Evolutionary conservation across 2,888 invertebrate genomes (phyloP), one percentile per base, ranked within the genome.

Genomic region (Tinea pellionella): DNA sequence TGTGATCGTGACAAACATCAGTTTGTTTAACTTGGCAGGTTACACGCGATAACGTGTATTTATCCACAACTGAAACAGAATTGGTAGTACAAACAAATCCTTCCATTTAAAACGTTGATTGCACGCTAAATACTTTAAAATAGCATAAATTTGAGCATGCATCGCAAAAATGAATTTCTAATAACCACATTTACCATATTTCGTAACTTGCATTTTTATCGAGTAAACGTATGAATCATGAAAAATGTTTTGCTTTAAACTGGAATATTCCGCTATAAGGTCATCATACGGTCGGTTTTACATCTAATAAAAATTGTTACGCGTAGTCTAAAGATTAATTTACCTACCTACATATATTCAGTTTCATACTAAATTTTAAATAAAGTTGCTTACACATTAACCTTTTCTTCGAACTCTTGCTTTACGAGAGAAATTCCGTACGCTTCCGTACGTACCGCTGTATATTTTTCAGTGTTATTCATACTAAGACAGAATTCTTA

Each of bases 1-100:
- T 16, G 16, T 53, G 57, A 32, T 57, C 57, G 57, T 57, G 57
- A 57, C 57, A 57, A 57, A 57, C 57, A 57, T 32, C 57, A 57
- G 57, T 57, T 57, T 57, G 57, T 57, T 57, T 57, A 57, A 32
- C 16, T n/a, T 29, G 57, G 9, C 57, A 32, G 32, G 57, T 47
- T 57, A 57, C 57, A 57, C 57, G 57, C 57, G 57, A 57, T 57
- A 57, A 57, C 57, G 30, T n/a, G 55, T 19, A 13, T 19, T 1
- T 19, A 18, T 18, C 55, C 24, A 24, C 55, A 55, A 13, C 16
- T n/a, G n/a, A n/a, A 43, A 15, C 18, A 47, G 1, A n/a, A n/a
- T n/a, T n/a, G n/a, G n/a, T n/a, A n/a, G 16, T 47, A 8, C 47
- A 47, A 47, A 15, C 47, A 47, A 47, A 55, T 6, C 55, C 55